A percentile compares a stretch with the other conserved stretches of the same genome.
phyloP scores from a whole-genome alignment of 2,888 invertebrate genomes.

The Druceiella hillmani region DNA sequence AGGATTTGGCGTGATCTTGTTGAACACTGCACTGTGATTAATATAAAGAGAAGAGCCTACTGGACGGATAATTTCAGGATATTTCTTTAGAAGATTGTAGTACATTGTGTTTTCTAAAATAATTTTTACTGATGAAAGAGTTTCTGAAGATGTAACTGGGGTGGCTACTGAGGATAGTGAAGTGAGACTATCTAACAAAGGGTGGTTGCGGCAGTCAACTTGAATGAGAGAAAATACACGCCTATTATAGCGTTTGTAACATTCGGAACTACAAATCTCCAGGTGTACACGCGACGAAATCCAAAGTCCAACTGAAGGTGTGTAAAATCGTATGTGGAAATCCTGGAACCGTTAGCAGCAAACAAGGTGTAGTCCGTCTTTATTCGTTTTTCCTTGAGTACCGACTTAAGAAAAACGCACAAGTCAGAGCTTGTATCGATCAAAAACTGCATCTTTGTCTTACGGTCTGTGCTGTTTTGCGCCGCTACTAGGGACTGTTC shows the following conservation, averaged over 20 bases:
- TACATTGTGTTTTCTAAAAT: not conserved
- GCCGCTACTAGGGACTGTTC: constrained; percentile 22
- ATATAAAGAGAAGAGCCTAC: constrained; percentile 8
- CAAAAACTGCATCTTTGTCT: constrained; percentile 10
- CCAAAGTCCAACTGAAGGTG: constrained; percentile 22
- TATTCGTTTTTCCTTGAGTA: constrained; percentile 7
- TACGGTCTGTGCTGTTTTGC: constrained; percentile 13
- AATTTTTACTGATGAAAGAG: not conserved
- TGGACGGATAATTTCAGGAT: not conserved
- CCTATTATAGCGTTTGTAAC: constrained; percentile 26
- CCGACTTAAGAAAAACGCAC: too few relatives aligned
- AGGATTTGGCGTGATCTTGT: constrained; percentile 20
- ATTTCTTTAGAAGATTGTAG: not conserved
- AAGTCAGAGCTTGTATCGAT: too few relatives aligned
- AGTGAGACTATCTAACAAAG: constrained; percentile 11
- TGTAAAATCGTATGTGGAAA: constrained; percentile 23
- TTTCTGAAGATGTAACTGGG: not conserved
- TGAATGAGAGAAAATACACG: constrained; percentile 25
- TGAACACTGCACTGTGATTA: too few relatives aligned
- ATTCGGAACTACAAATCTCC: constrained; percentile 27
- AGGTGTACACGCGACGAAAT: constrained; percentile 23
- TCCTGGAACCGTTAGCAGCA: constrained; percentile 26
- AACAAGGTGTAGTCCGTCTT: constrained; percentile 21
- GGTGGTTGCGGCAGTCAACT: constrained; percentile 21
- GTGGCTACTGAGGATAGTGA: not conserved